A percentile compares a stretch with the other conserved stretches of the same genome.
Evolutionary conservation across 2,113 vertebrate species (phyloP).

Genomic region (Pandion haliaetus): DNA sequence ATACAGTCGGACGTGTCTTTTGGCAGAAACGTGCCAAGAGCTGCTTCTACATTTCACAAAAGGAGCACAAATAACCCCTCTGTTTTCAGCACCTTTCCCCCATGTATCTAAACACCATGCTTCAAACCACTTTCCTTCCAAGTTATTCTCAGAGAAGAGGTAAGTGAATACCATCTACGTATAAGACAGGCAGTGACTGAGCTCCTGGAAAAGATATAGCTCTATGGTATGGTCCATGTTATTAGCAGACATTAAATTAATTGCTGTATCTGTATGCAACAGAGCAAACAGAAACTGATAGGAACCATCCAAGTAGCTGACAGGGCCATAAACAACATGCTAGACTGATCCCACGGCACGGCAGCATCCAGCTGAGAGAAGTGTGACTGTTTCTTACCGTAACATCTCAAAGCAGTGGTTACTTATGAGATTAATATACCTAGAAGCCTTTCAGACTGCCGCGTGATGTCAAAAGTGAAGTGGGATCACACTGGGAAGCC

Average conservation of each 20-base stretch:
- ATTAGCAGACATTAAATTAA: background rate
- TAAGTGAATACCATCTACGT: background rate
- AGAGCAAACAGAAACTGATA: background rate
- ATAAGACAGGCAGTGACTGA: background rate
- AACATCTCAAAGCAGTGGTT: background rate
- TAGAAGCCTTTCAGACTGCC: background rate
- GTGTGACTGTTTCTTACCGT: background rate
- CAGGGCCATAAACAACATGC: background rate
- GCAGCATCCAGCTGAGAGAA: background rate
- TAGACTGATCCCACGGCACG: background rate
- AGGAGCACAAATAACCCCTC: background rate
- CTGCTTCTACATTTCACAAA: background rate
- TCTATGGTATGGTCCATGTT: background rate
- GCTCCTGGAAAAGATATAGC: background rate
- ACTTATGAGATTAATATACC: background rate
- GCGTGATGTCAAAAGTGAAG: background rate
- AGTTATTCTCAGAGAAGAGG: background rate
- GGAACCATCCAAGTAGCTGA: background rate
- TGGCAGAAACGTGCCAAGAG: background rate
- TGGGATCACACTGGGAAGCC: background rate
- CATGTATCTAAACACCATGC: background rate
- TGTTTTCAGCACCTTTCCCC: background rate
- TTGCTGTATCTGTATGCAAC: background rate
- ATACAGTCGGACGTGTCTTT: rapidly evolving
- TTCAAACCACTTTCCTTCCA: background rate